Evolutionary conservation across 2,113 vertebrate species (phyloP), one percentile per base, ranked within the genome.

Genomic region (Ophiodon elongatus): DNA sequence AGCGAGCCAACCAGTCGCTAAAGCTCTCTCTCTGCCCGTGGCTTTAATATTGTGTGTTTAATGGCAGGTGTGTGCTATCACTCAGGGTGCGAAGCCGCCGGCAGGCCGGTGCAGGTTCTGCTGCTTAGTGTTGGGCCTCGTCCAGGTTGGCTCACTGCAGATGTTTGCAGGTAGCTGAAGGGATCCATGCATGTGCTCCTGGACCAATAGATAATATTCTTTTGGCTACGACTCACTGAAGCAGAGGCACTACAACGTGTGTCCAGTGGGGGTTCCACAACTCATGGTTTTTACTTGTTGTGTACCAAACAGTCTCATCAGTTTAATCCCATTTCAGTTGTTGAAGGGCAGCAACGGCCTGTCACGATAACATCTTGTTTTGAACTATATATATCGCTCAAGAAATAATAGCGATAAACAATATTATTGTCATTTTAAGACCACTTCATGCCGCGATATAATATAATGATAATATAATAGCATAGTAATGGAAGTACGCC

Each of bases 31-130:
- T 47, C 27, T 63, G 21, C 50, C 41, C 72, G n/a, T 56, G 77
- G 45, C 41, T 57, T 76, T 85, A 81, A 79, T 79, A 29, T 41
- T 45, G 73, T 73, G 76, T 45, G 71, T 80, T 52, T 69, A 67
- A 73, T 43, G 63, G 47, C 73, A 75, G 37, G 64, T 85, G 73
- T 85, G 71, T 60, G 69, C 41, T 29, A 68, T 45, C 65, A 43
- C 39, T 39, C 63, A 11, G 56, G 39, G 43, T 25, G 47, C 39
- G 73, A 43, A 59, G 45, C 45, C 62, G 29, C 73, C n/a, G 47
- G 54, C 39, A 56, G 64, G 10, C 59, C 35, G 54, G 41, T 31
- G 37, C 11, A 31, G 59, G 6, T 74, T 39, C 54, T 57, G 35
- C 54, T 73, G 41, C 27, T 54, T 15, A 10, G 19, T 67, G 50